A percentile compares a stretch with the other conserved stretches of the same genome.
Evolutionary conservation across 2,797 vertebrate species (phyloP).

Genomic region (Schizothorax lantsangensis): DNA sequence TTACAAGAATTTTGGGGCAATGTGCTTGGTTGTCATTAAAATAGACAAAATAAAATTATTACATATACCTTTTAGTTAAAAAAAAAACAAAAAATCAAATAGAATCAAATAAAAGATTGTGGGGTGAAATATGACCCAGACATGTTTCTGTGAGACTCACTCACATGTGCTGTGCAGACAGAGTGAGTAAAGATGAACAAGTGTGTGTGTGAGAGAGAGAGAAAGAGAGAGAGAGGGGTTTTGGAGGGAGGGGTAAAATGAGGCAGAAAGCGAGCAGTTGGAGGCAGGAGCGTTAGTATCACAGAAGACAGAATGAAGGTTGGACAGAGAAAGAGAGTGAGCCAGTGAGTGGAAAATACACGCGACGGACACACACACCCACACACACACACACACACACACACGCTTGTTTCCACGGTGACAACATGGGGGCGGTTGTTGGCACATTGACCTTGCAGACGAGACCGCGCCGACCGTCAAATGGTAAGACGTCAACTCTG

Average conservation of each 20-base stretch:
- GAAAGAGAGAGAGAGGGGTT: constrained; percentile 9
- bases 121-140: neutral
- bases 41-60: neutral
- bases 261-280: constrained; percentile 45
- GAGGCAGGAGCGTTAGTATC: constrained; percentile 10
- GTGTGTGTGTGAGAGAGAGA: constrained; percentile 7
- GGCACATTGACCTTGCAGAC: constrained; percentile 96
- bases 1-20: neutral
- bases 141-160: neutral
- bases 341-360: constrained; percentile 59
- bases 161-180: constrained; percentile 30
- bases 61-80: neutral
- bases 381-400: constrained; percentile 65
- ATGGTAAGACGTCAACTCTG: constrained; percentile 83
- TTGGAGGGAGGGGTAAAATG: constrained; percentile 44
- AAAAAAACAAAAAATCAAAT: neutral
- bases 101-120: neutral
- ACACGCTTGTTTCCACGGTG: constrained; percentile 76
- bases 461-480: constrained; percentile 89
- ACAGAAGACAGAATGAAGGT: constrained; percentile 50
- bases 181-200: constrained; percentile 43
- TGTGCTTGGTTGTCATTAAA: neutral
- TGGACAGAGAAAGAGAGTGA: constrained; percentile 60
- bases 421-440: constrained; percentile 95
- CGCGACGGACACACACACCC: constrained; percentile 60